Evolutionary conservation across 2,797 vertebrate genomes (phyloP), one percentile per base, ranked within the genome.

Genomic region (Semotilus atromaculatus): DNA sequence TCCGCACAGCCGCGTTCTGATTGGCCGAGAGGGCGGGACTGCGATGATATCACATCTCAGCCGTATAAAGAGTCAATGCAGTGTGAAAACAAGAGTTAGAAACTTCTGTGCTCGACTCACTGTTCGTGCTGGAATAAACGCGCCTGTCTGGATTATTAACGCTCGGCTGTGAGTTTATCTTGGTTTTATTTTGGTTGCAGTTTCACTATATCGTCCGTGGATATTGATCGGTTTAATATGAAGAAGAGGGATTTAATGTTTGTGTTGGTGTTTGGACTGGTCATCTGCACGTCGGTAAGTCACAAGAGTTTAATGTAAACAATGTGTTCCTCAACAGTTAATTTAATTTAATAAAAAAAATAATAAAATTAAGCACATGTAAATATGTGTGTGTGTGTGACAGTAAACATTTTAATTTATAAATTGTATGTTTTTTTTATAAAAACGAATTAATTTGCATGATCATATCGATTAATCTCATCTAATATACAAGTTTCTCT

Each of bases 21-120:
- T 95, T 95, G 94, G 95, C 81, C 66, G 45, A 51, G 43, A 51
- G 88, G 95, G 95, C 91, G 94, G 78, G 90, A 89, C 78, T 43
- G 4, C 74, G 74, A 71, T 77, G 88, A 88, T 84, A 19, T 45
- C 43, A 84, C 90, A 84, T 82, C 34, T 68, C 67, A 81, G 81
- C 64, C 38, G 88, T 94, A 94, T 96, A 94, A 92, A 94, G 90
- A 66, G 72, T 75, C 85, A 86, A 43, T 38, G 85, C 83, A 26
- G 82, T 38, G 66, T 86, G 85, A 81, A 86, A 89, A 84, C 86
- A 86, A 85, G 90, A 82, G 85, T 86, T 89, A 78, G 79, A 40
- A 78, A 80, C 80, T 85, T 88, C 89, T 92, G 87, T 88, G 90
- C 84, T 82, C 81, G 75, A 78, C 7, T 77, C 5, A 34, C 92